Evolutionary conservation across 1,140 invertebrate genomes (phyloP), one percentile per base, ranked within the genome.

Genomic region (Bombus polaris): DNA sequence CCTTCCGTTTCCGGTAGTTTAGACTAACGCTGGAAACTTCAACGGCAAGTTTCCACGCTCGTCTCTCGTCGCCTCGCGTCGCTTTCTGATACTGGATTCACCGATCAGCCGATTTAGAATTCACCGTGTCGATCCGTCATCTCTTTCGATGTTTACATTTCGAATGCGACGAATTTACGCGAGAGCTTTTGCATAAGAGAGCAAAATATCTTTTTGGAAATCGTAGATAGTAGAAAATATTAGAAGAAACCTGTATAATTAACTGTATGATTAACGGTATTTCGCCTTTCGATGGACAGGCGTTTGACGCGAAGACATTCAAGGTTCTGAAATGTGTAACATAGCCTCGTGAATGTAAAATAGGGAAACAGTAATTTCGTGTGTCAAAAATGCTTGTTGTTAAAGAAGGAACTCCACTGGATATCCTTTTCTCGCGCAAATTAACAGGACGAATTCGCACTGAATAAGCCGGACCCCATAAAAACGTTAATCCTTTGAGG

Each of bases 1-100:
- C 32, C 84, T 81, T 73, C 71, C 71, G 84, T 80, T 85, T 81
- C 79, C 84, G 78, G 18, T 22, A 8, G 70, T 74, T 53, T 65
- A 47, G 35, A 65, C 70, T 37, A 35, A 5, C 66, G 22, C 15
- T 62, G 8, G 32, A 44, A 80, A 62, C 65, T 83, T 10, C 62
- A 25, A 12, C 9, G 68, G 15, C 22, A 68, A 76, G 44, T 68
- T 68, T 42, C 59, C 59, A 62, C 4, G 44, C 28, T 28, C 66
- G 32, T 22, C 12, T 42, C 15, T 44, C 42, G 32, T 3, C 25
- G 5, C 8, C 10, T 59, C 57, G 57, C 28, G 13, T 32, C 10
- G 42, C 25, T 57, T 57, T 12, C 18, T 75, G 47, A 59, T 76
- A 76, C 66, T 18, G 47, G 18, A 53, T 53, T 53, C 47, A 53